Conservation (phyloP, 2,888 invertebrate genomes). For the Chirona hameri region DNA sequence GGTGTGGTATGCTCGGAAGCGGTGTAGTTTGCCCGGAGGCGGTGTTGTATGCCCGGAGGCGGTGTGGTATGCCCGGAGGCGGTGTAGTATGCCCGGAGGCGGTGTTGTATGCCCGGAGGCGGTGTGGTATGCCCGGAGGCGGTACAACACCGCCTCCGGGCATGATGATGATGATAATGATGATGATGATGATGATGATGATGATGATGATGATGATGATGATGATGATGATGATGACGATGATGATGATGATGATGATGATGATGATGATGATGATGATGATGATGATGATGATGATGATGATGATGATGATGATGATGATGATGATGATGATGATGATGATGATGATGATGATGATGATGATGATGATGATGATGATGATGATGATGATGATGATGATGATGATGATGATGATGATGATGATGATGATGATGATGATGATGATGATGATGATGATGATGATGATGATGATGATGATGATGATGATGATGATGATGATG, state of each 20-base stretch:
- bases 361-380: not conserved
- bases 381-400: not conserved
- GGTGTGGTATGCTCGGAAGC: too few species aligned
- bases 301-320: constrained; percentile 22
- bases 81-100: too few species aligned
- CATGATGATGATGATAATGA: constrained; percentile 22
- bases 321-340: constrained; percentile 22
- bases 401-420: not conserved
- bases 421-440: not conserved
- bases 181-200: constrained; percentile 22
- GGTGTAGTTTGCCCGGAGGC: too few species aligned
- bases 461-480: not conserved
- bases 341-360: constrained; percentile 12
- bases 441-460: not conserved
- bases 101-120: too few species aligned
- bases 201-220: constrained; percentile 22
- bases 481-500: not conserved
- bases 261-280: constrained; percentile 22
- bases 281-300: constrained; percentile 22
- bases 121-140: too few species aligned
- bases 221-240: constrained; percentile 22
- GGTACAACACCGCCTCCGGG: too few species aligned
- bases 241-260: constrained; percentile 22
- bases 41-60: too few species aligned
- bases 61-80: too few species aligned